Conservation (phyloP, 1,140 invertebrate species). For the Drosophila punjabiensis region DNA sequence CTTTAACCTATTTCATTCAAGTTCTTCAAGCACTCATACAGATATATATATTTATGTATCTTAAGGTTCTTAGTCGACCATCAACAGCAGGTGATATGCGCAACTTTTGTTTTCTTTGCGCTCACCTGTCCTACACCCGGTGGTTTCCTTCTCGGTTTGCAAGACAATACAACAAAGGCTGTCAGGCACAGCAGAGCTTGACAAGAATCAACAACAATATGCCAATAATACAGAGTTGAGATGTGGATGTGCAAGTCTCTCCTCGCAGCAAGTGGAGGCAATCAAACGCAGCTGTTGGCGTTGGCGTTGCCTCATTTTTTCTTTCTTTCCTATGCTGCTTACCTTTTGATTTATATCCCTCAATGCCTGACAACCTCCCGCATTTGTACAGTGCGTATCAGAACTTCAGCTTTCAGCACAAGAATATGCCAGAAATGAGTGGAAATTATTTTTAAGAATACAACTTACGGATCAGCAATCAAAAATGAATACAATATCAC, state of each 20-base stretch:
- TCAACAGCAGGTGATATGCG: slow-evolving; percentile 38
- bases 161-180: slow-evolving; percentile 41
- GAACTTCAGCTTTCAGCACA: not conserved
- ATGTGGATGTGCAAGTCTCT: slow-evolving; percentile 7
- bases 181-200: slow-evolving; percentile 36
- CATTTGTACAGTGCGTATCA: slow-evolving; percentile 27
- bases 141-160: slow-evolving; percentile 14
- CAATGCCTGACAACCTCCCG: slow-evolving; percentile 14
- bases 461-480: too few relatives aligned
- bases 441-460: not conserved
- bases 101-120: slow-evolving; percentile 32
- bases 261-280: slow-evolving; percentile 18
- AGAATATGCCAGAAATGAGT: too few relatives aligned
- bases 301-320: slow-evolving; percentile 26
- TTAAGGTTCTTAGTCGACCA: slow-evolving; percentile 17
- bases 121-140: slow-evolving; percentile 15
- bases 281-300: slow-evolving; percentile 49
- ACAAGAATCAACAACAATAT: slow-evolving; percentile 48
- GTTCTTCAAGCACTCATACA: not conserved
- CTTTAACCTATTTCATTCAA: not conserved
- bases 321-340: slow-evolving; percentile 15
- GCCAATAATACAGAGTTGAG: slow-evolving; percentile 30
- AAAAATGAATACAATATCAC: not conserved
- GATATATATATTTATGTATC: not conserved
- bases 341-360: slow-evolving; percentile 38